A percentile compares a stretch with the other conserved stretches of the same genome.
Conservation (phyloP, 2,888 invertebrate species). For the Sicus ferrugineus region DNA sequence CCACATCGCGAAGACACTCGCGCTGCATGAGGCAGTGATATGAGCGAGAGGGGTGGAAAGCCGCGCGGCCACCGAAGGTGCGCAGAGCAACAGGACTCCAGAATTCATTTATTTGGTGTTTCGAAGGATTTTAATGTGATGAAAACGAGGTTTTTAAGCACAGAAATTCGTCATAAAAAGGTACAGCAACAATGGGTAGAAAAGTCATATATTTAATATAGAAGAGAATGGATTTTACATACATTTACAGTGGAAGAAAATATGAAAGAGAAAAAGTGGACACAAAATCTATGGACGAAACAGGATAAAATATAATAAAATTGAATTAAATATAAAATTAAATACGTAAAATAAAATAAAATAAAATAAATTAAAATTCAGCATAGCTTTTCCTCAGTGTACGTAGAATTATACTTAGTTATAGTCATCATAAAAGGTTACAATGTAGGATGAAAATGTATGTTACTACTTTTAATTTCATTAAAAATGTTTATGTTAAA, state of each 20-base stretch:
- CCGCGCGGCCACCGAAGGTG: not conserved
- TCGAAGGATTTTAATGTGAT: not conserved
- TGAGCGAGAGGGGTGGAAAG: constrained; percentile 31
- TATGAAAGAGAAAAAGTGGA: not conserved
- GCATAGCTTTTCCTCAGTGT: too few species aligned
- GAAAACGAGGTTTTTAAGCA: constrained; percentile 12
- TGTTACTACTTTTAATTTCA: too few species aligned
- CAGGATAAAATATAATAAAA: too few species aligned
- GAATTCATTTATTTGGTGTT: constrained; percentile 9
- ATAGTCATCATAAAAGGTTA: too few species aligned
- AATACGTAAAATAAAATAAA: too few species aligned
- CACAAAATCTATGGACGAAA: too few species aligned
- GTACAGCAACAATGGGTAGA: constrained; percentile 25
- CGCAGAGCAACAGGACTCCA: constrained; percentile 41
- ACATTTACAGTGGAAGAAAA: not conserved
- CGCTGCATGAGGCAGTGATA: not conserved
- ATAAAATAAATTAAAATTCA: too few species aligned
- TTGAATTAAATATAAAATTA: too few species aligned
- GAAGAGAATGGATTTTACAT: not conserved
- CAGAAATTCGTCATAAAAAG: constrained; percentile 6
- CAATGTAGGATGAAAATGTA: too few species aligned
- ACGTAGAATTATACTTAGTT: too few species aligned
- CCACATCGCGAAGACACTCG: constrained; percentile 21
- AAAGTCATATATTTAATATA: constrained; percentile 13
- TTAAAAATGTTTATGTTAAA: too few species aligned